phyloP scores from a whole-genome alignment of 2,797 vertebrate species.

The Falco berigora region DNA sequence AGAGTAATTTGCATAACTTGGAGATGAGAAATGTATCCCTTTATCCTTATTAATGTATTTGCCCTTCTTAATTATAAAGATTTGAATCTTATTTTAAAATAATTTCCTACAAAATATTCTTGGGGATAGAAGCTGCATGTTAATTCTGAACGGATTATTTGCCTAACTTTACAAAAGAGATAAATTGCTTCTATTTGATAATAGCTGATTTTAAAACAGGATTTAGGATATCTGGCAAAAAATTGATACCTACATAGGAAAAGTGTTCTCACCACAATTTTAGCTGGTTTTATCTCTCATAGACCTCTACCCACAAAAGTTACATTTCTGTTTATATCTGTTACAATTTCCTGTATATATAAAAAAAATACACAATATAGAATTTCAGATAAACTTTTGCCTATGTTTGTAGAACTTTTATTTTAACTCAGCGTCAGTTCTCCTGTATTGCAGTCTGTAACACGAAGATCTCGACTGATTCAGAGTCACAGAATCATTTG shows the following conservation, averaged over 20 bases:
- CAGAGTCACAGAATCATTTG: background rate
- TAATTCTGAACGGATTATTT: constrained; percentile 70
- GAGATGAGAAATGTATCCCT: constrained; percentile 77
- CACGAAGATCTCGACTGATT: background rate
- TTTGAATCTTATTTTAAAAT: constrained; percentile 77
- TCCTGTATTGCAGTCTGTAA: background rate
- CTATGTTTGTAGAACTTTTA: background rate
- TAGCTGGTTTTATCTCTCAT: constrained; percentile 34
- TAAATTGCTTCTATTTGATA: constrained; percentile 71
- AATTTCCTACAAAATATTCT: constrained; percentile 73
- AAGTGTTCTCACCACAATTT: constrained; percentile 10
- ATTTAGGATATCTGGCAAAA: constrained; percentile 52
- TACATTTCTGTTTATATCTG: constrained; percentile 8
- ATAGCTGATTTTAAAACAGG: constrained; percentile 30
- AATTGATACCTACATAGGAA: constrained; percentile 13
- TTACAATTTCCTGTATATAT: constrained; percentile 21
- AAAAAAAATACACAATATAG: background rate
- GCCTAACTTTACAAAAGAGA: constrained; percentile 65
- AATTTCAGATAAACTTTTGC: constrained; percentile 29
- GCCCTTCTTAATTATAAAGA: constrained; percentile 81
- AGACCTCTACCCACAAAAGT: background rate
- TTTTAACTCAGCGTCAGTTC: background rate
- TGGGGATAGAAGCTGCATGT: constrained; percentile 68
- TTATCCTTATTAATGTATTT: constrained; percentile 81
- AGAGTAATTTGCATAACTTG: constrained; percentile 75